These are phyloP conservation scores for Dolichomitus sp. DNA, from an alignment of 2,888 invertebrate species.

Conservation along the genomic window DNA sequence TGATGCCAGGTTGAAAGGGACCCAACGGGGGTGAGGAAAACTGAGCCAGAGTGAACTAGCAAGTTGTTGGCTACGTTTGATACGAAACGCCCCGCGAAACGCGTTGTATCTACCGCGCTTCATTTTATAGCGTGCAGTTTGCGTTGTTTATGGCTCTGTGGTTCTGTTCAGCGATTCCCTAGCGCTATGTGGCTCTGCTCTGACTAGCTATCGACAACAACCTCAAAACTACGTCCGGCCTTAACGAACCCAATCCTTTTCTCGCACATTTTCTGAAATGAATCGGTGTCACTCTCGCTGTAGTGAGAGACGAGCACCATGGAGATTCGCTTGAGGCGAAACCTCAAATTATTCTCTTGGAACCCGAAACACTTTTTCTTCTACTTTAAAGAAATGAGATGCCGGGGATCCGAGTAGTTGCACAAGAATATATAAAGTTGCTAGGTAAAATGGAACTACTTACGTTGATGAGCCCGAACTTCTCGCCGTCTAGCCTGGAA, in stretches of 20 bases:
- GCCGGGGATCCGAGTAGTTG: not conserved
- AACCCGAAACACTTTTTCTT: slow-evolving; percentile 26
- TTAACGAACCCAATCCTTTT: slow-evolving; percentile 28
- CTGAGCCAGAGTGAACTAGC: slow-evolving; percentile 30
- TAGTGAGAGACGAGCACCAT: not conserved
- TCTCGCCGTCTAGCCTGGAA: slow-evolving; percentile 93
- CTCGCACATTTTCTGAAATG: slow-evolving; percentile 27
- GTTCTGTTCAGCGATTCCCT: slow-evolving; percentile 26
- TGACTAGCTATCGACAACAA: not conserved
- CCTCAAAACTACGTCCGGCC: slow-evolving; percentile 37
- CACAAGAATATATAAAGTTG: not conserved
- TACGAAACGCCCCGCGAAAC: slow-evolving; percentile 63
- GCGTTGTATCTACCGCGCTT: slow-evolving; percentile 69
- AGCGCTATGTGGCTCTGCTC: not conserved
- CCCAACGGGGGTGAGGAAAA: slow-evolving; percentile 50
- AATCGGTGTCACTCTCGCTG: slow-evolving; percentile 19
- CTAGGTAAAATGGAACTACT: slow-evolving; percentile 87
- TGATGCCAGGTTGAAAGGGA: slow-evolving; percentile 32
- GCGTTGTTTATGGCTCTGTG: slow-evolving; percentile 25
- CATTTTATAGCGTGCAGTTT: slow-evolving; percentile 67
- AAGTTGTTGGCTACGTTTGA: slow-evolving; percentile 72
- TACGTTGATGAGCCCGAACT: slow-evolving; percentile 96
- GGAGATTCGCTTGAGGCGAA: not conserved
- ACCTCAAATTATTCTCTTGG: slow-evolving; percentile 16
- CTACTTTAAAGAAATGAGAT: slow-evolving; percentile 15